Evolutionary conservation across 2,113 vertebrate species (phyloP).

Genomic region (Vidua chalybeata): DNA sequence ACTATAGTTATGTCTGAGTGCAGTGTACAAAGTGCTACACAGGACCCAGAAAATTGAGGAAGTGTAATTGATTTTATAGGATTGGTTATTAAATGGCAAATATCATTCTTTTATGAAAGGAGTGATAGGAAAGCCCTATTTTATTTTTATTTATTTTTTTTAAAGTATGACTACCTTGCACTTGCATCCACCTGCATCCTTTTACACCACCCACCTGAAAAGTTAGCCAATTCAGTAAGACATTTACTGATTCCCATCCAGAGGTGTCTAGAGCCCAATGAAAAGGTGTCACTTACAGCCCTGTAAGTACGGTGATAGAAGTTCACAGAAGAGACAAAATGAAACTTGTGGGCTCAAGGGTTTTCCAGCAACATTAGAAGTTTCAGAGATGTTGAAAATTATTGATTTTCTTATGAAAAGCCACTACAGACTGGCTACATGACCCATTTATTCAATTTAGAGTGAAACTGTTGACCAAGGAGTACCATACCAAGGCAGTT

Average conservation of each 20-base stretch:
- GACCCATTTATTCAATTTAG: not conserved
- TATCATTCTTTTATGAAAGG: not conserved
- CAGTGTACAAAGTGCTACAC: not conserved
- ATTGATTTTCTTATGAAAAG: slow-evolving; percentile 42
- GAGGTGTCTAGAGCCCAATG: not conserved
- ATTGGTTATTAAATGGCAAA: not conserved
- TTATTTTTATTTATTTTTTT: not conserved
- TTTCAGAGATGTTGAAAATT: not conserved
- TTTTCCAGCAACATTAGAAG: slow-evolving; percentile 28
- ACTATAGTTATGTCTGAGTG: not conserved
- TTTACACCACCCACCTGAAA: not conserved
- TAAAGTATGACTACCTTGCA: too few species aligned
- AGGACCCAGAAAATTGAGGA: not conserved
- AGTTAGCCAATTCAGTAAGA: not conserved
- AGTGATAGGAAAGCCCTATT: not conserved
- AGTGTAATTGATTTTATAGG: not conserved
- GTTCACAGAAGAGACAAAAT: slow-evolving; percentile 24
- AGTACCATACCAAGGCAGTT: not conserved
- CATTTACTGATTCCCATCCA: not conserved
- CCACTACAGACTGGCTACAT: not conserved
- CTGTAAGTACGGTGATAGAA: not conserved
- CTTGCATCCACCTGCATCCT: not conserved
- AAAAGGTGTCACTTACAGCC: not conserved
- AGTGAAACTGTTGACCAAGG: not conserved
- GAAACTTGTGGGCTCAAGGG: slow-evolving; percentile 29